These are phyloP conservation scores for Catostomus latipinnis DNA, from an alignment of 2,797 vertebrate species.

Conservation along the genomic window DNA sequence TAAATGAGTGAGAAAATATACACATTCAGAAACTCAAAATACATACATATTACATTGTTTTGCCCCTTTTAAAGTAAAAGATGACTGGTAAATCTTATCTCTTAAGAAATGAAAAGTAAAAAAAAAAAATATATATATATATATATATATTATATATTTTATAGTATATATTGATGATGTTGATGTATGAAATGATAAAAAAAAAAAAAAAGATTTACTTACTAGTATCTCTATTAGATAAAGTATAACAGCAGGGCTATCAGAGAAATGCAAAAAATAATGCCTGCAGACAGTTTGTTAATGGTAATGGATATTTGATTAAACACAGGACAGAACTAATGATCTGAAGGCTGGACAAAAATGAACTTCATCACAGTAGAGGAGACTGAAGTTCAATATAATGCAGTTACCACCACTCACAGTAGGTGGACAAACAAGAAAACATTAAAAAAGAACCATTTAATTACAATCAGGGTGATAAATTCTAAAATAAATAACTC, in stretches of 20 bases:
- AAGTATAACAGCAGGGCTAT: too few species aligned
- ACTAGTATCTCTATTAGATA: too few species aligned
- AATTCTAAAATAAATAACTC: neutral
- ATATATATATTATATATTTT: too few species aligned
- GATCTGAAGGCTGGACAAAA: neutral
- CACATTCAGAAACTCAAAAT: slow-evolving; percentile 21
- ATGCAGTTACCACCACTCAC: neutral
- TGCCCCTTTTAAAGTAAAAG: slow-evolving; percentile 30
- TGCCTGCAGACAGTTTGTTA: too few species aligned
- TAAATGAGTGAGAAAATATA: slow-evolving; percentile 19
- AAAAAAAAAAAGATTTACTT: too few species aligned
- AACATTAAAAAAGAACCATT: neutral
- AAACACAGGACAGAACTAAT: slow-evolving; percentile 10
- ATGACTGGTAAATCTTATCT: neutral
- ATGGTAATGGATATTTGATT: neutral
- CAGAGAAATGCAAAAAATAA: too few species aligned
- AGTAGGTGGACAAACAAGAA: neutral
- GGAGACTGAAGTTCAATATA: neutral
- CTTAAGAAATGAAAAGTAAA: neutral
- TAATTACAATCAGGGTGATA: neutral
- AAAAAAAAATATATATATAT: too few species aligned
- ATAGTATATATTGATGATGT: too few species aligned
- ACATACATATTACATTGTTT: slow-evolving; percentile 34
- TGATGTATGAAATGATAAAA: too few species aligned
- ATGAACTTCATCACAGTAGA: neutral